Base-by-base conservation (phyloP, 2,888 invertebrate genomes). In the Desoria tigrina region DNA sequence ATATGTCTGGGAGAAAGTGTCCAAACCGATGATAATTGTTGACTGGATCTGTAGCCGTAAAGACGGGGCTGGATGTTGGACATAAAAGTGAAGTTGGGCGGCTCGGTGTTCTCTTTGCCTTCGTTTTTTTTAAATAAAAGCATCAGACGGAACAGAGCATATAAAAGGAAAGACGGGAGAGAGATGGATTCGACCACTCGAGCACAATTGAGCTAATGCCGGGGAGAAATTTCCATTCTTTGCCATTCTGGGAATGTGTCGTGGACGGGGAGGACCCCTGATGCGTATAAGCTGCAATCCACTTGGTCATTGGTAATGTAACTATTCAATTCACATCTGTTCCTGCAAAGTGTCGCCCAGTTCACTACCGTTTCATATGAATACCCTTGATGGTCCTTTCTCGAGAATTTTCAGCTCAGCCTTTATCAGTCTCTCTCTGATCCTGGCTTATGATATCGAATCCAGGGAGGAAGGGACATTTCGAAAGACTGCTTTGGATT, bases 261-360 rank as follows among this genome's bases (percentile, higher is more conserved):
- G 21, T 51, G 21, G 21, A 16, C n/a, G 7, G 4, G 51, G n/a
- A 21, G 32, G 26, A 51, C 55, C 55, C 55, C 55, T 55, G 55
- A 55, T 55, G 55, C 32, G 55, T 32, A 28, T 32, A 32, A 55
- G 55, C 32, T 55, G 28, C 37, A 21, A 55, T 55, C 32, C 32
- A 32, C 55, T 55, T 55, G 55, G 55, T 55, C 55, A 55, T 37
- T 37, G 57, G 23, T 57, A 57, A 57, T 57, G 57, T 57, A 57
- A 42, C 42, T 39, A 57, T 57, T 57, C 39, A 57, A 57, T 57
- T 57, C 57, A 42, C 57, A 57, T 37, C 39, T 57, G 57, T 57
- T 39, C 42, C 23, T 57, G 39, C 23, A 57, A 57, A 57, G 57
- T 57, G 57, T 57, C 57, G 24, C 23, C 57, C n/a, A 32, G 42